These are phyloP conservation scores for Rhinoraja longicauda DNA, from an alignment of 2,797 vertebrate species.

Conservation along the genomic window DNA sequence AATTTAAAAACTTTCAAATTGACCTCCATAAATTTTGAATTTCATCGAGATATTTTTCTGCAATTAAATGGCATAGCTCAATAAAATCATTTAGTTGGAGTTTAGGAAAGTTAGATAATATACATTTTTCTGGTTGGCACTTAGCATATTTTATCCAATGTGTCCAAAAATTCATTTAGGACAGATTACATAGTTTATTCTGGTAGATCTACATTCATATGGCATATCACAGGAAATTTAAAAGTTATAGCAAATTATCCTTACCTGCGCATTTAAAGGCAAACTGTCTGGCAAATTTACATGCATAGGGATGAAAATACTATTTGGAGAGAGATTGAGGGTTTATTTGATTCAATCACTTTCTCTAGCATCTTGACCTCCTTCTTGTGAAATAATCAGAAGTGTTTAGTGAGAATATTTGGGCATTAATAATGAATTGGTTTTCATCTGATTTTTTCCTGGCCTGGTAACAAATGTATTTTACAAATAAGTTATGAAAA, in stretches of 20 bases:
- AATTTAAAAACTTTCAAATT: background rate
- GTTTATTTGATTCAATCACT: slow-evolving; percentile 83
- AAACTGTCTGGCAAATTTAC: slow-evolving; percentile 79
- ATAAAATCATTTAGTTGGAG: background rate
- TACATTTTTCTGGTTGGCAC: slow-evolving; percentile 51
- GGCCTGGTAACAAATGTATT: slow-evolving; percentile 53
- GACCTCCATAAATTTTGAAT: background rate
- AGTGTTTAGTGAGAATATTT: slow-evolving; percentile 87
- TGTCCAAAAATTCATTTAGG: slow-evolving; percentile 54
- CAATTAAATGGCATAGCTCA: slow-evolving; percentile 16
- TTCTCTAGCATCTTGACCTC: slow-evolving; percentile 82
- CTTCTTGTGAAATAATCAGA: slow-evolving; percentile 85
- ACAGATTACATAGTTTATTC: slow-evolving; percentile 61
- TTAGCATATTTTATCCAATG: slow-evolving; percentile 52
- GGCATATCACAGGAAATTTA: slow-evolving; percentile 81
- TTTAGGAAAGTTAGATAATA: slow-evolving; percentile 44
- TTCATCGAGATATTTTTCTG: background rate
- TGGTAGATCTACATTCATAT: slow-evolving; percentile 66
- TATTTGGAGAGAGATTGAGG: slow-evolving; percentile 77
- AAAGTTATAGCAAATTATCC: slow-evolving; percentile 95
- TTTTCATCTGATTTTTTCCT: slow-evolving; percentile 60
- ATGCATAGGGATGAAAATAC: slow-evolving; percentile 76
- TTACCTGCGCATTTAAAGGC: slow-evolving; percentile 65
- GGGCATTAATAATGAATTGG: slow-evolving; percentile 91
- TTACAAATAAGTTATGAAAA: slow-evolving; percentile 46